Evolutionary conservation across 2,888 invertebrate species (phyloP), one percentile per base, ranked within the genome.

Genomic region (Furcula furcula): DNA sequence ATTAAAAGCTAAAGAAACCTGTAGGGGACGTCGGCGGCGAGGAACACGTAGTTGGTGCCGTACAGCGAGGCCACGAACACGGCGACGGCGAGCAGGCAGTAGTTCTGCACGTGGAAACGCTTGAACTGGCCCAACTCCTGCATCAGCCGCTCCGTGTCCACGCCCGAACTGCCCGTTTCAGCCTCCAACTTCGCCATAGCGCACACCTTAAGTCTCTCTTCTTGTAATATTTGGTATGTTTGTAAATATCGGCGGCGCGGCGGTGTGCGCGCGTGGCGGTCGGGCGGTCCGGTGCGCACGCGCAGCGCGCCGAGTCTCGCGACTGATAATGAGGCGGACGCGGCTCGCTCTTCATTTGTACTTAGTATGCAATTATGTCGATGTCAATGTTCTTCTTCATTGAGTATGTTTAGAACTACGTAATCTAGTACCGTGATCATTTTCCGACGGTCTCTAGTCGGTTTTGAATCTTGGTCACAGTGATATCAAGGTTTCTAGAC

Each of bases 71-170:
- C 74, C 16, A 62, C 46, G 34, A 55, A 73, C 13, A 62, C 59
- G 2, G 62, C 52, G 33, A 82, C 14, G 6, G 78, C 69, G 31
- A 79, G 51, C 57, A 84, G 47, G 15, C 44, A 23, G 44, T 77
- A 86, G 65, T 73, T 83, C 39, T 38, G 7, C 31, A 87, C 28
- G 45, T 87, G 87, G 67, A 81, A 87, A 26, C 56, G 46, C 10
- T 66, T 46, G 57, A 60, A 70, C 70, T 84, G 84, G 6, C 87
- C 87, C 62, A 88, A 47, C 65, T 86, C 80, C 34, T 37, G 40
- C 82, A 88, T 76, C 62, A 87, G 55, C n/a, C 41, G 61, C 39
- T 86, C 86, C 16, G 65, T 64, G 55, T 83, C 79, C 49, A 84
- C 65, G 0, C 51, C 54, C 6, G 29, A 64, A 6, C 48, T 39